Evolutionary conservation across 2,888 invertebrate genomes (phyloP), one percentile per base, ranked within the genome.

Genomic region (Opisthograptis luteolata): DNA sequence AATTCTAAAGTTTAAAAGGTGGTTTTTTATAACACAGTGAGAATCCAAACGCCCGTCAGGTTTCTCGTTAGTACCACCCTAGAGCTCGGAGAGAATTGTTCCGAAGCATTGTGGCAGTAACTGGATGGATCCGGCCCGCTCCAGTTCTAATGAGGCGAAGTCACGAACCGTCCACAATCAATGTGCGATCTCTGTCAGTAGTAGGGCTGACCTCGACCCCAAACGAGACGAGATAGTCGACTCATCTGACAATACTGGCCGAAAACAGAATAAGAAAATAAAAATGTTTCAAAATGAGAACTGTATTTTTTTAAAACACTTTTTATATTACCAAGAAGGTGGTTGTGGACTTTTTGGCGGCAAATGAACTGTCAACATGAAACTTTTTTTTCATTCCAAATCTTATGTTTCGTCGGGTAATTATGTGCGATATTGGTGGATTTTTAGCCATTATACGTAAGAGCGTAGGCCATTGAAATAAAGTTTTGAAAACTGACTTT

Each of bases 141-240:
- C 19, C 64, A 59, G 60, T 68, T 64, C 76, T 87, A 87, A 87
- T 85, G 87, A 87, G 84, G 70, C 63, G 64, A 68, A 66, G 77
- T 73, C 80, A 81, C 77, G 76, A 76, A 78, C 62, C 46, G 51
- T 58, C 50, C 59, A 58, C 68, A 68, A 58, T 64, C 64, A 52
- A 61, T 60, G 49, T 55, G 55, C 45, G 44, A 65, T 63, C 57
- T 60, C 12, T 13, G 19, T 10, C 45, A 48, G 57, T 65, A 60
- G 65, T 64, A 64, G 63, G 60, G 60, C 28, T 64, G 58, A 64
- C 64, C 66, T 67, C 63, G 58, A 63, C 58, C 25, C 20, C 12
- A 17, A 14, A 39, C 36, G 37, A 35, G 46, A 49, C 35, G 14
- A 28, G 42, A 17, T 27, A 32, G 17, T 17, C 5, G 17, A 17